Conservation (phyloP, 2,113 vertebrate genomes). For the Piprites chloris region DNA sequence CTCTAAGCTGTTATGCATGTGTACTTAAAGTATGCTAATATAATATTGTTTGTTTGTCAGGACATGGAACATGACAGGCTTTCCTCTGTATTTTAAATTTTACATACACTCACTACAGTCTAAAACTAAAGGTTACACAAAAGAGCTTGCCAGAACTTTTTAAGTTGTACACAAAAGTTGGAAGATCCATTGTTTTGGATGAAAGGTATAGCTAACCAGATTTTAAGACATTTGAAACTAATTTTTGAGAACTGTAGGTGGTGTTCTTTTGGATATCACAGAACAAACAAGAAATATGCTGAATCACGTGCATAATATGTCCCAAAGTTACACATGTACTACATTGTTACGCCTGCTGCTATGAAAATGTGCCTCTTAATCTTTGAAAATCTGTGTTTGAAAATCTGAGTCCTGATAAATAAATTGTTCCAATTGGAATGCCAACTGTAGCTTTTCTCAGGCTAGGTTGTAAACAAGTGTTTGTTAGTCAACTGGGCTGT, state of each 20-base stretch:
- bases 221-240: slow-evolving; percentile 1
- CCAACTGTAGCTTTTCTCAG: neutral
- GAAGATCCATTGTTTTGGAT: neutral
- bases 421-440: slow-evolving; percentile 53
- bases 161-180: neutral
- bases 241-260: neutral
- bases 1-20: neutral
- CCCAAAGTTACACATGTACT: slow-evolving; percentile 9
- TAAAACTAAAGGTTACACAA: neutral
- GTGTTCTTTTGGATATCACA: slow-evolving; percentile 23
- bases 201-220: neutral
- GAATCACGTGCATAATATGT: neutral
- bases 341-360: neutral
- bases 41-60: neutral
- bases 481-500: neutral
- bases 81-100: neutral
- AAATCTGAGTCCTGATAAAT: slow-evolving; percentile 60
- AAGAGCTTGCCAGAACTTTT: neutral
- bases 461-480: neutral
- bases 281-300: slow-evolving; percentile 1
- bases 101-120: neutral
- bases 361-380: neutral
- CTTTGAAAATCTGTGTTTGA: neutral
- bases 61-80: neutral
- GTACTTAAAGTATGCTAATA: neutral